Evolutionary conservation across 2,797 vertebrate species (phyloP), one percentile per base, ranked within the genome.

Genomic region (Microtus obscurus): DNA sequence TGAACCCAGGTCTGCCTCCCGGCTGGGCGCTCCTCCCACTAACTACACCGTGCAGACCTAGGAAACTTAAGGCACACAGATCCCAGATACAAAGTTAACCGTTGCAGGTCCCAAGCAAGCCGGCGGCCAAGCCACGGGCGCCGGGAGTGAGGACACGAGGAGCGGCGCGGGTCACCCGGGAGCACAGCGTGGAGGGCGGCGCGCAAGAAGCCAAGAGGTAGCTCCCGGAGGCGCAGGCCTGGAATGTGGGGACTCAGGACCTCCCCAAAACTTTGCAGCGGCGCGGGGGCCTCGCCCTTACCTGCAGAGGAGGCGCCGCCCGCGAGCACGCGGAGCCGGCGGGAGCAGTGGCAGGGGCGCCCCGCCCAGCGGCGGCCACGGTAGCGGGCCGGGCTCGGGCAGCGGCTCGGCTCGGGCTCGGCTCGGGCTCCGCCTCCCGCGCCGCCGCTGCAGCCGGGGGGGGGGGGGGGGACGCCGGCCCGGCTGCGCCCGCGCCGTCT

Each of bases 351-450:
- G 86, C 14, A 74, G 73, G 94, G 96, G 94, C 78, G 90, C 95
- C 90, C 95, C 96, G 90, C 97, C 96, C 85, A 88, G 96, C 88
- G 74, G 95, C 73, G 71, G 93, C 90, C 93, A 93, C 79, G 4
- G 80, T 88, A 78, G 65, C 93, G 53, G 89, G 73, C 87, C 78
- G 61, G 95, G 95, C 94, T 95, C 89, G 9, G 89, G 96, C 95
- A 73, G 92, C 83, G 61, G 89, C 95, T 69, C 29, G 87, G 51
- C 95, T 90, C 40, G 0, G 79, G 93, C 45, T 93, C 90, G 56
- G 81, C 90, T 95, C 77, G 40, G 87, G 96, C 97, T 91, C 98
- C 97, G 96, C 97, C 98, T 95, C 88, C 96, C 95, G 95, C 93
- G 93, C 96, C 85, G 93, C 83, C 71, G 91, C 96, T 91, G 95